Evolutionary conservation across 2,888 invertebrate genomes (phyloP).

Genomic region (Lasioglossum morio): DNA sequence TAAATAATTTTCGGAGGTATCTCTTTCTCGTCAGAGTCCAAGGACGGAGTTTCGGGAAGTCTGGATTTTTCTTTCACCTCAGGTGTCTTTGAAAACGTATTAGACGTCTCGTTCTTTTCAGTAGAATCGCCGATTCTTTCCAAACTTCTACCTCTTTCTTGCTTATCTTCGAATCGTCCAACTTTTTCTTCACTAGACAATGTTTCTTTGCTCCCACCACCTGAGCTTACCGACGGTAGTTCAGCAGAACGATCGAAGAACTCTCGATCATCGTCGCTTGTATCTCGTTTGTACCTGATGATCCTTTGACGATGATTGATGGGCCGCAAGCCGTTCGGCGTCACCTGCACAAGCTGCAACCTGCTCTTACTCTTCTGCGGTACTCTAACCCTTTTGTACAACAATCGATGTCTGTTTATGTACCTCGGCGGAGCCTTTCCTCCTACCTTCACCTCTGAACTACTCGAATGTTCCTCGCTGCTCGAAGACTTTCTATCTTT

Average conservation of each 20-base stretch:
- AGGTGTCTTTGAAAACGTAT: background rate
- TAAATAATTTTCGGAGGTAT: conserved; percentile 64
- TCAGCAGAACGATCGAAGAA: background rate
- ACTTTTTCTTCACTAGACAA: background rate
- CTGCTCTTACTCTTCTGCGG: conserved; percentile 31
- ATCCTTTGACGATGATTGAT: conserved; percentile 48
- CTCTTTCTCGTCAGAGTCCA: background rate
- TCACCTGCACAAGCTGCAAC: background rate
- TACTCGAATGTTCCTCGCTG: conserved; percentile 27
- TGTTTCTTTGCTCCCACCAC: background rate
- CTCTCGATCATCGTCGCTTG: background rate
- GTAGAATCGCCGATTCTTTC: background rate
- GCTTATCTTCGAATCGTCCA: background rate
- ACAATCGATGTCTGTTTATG: background rate
- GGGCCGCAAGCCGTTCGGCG: conserved; percentile 12
- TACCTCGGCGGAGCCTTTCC: conserved; percentile 44
- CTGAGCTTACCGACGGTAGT: background rate
- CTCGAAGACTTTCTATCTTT: background rate
- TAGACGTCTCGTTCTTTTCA: background rate
- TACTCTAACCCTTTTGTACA: conserved; percentile 20
- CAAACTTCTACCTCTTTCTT: background rate
- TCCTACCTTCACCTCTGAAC: conserved; percentile 16
- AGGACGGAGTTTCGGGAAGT: background rate
- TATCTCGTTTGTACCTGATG: conserved; percentile 54
- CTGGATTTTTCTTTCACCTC: background rate